Conservation (phyloP, 2,888 invertebrate genomes). For the Diachrysia chrysitis region DNA sequence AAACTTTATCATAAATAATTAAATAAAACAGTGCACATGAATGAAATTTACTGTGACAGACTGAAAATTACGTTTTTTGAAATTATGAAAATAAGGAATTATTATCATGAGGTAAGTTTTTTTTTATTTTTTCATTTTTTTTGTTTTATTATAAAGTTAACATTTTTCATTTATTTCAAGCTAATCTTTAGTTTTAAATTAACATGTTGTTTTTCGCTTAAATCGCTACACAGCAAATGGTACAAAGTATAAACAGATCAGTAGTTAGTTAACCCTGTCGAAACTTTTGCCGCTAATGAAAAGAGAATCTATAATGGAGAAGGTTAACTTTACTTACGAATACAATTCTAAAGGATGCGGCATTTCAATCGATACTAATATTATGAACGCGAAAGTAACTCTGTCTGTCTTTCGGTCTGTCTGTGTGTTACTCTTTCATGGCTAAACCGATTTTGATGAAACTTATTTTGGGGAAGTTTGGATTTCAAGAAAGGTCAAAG, state of each 20-base stretch:
- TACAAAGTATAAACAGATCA: conserved; percentile 37
- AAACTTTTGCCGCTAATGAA: conserved; percentile 73
- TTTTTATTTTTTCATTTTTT: background rate
- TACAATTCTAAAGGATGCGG: conserved; percentile 58
- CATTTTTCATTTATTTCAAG: no score
- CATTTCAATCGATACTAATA: conserved; percentile 29
- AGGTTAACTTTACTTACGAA: conserved; percentile 46
- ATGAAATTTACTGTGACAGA: conserved; percentile 71
- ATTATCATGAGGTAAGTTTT: conserved; percentile 82
- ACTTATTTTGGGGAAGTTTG: no score
- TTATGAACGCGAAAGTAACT: no score
- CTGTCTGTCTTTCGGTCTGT: no score
- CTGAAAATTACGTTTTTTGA: conserved; percentile 66
- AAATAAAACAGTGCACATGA: conserved; percentile 67
- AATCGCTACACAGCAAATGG: conserved; percentile 22
- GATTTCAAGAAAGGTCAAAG: no score
- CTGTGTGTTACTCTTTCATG: no score
- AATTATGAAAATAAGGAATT: conserved; percentile 87
- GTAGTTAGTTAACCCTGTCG: conserved; percentile 64
- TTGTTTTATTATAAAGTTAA: no score
- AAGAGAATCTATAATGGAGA: conserved; percentile 80
- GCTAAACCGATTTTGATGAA: no score
- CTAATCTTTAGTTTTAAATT: background rate
- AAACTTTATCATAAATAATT: conserved; percentile 19
- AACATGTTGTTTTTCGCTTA: no score